phyloP scores from a whole-genome alignment of 2,888 invertebrate genomes.

The Bombyx huttoni region DNA sequence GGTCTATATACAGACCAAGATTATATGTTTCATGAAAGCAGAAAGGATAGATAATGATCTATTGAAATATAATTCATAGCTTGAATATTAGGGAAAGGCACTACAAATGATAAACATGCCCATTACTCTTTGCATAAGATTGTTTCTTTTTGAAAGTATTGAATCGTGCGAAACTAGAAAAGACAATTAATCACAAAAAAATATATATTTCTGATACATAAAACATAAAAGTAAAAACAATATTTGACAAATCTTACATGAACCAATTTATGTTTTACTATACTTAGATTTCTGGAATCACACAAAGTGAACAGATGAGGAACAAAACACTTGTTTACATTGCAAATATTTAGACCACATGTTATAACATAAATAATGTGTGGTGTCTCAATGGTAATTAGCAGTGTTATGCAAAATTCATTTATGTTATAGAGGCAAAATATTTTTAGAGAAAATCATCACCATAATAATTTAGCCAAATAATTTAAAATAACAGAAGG shows the following conservation, averaged over 20 bases:
- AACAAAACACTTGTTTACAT: slow-evolving; percentile 17
- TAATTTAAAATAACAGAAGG: not conserved
- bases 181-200: no score
- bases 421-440: slow-evolving; percentile 15
- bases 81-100: no score
- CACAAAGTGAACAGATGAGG: slow-evolving; percentile 30
- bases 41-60: no score
- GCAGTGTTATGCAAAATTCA: slow-evolving; percentile 23
- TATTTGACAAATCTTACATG: no score
- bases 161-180: no score
- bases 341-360: slow-evolving; percentile 39
- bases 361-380: slow-evolving; percentile 40
- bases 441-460: no score
- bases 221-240: not conserved
- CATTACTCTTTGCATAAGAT: no score
- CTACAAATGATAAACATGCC: no score
- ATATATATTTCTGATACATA: not conserved
- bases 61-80: no score
- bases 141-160: no score
- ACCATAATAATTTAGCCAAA: not conserved
- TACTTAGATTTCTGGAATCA: not conserved
- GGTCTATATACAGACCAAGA: no score
- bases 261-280: not conserved
- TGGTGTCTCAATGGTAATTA: slow-evolving; percentile 8
- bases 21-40: no score